Percentiles rank a stretch among this genome's conserved stretches.
These are phyloP conservation scores for Carlito syrichta DNA, from an alignment of 2,113 vertebrate species.

Conservation along the genomic window DNA sequence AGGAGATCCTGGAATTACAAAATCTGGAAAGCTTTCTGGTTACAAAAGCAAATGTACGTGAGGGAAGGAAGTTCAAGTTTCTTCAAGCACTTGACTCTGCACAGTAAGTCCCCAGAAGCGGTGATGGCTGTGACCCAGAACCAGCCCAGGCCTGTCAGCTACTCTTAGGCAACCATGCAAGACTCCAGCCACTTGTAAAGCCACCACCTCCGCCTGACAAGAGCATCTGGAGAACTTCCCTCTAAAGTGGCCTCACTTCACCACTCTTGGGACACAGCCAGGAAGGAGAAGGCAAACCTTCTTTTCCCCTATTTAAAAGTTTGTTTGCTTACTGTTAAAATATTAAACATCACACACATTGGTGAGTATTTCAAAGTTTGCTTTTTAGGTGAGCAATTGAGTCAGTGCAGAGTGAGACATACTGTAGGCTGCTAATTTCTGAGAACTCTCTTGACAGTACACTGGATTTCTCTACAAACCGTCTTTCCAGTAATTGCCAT, in stretches of 20 bases:
- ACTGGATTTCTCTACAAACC: background rate
- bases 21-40: slow-evolving; percentile 48
- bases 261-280: background rate
- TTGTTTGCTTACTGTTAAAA: slow-evolving; percentile 54
- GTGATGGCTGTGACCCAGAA: background rate
- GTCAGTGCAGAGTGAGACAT: background rate
- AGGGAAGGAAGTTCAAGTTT: slow-evolving; percentile 54
- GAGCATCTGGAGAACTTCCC: background rate
- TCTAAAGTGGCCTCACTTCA: background rate
- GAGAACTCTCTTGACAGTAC: background rate
- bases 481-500: background rate
- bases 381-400: background rate
- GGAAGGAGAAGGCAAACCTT: background rate
- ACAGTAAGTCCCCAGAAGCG: background rate
- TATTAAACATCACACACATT: slow-evolving; percentile 39
- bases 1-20: slow-evolving; percentile 51
- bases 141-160: background rate
- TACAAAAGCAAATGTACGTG: slow-evolving; percentile 1
- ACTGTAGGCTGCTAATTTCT: background rate
- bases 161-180: background rate
- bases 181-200: background rate
- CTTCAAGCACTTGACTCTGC: slow-evolving; percentile 5
- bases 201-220: background rate
- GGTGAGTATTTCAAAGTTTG: slow-evolving; percentile 43
- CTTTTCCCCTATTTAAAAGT: background rate